These are phyloP conservation scores for Habropoda laboriosa DNA, from an alignment of 1,140 invertebrate genomes.

Conservation along the genomic window DNA sequence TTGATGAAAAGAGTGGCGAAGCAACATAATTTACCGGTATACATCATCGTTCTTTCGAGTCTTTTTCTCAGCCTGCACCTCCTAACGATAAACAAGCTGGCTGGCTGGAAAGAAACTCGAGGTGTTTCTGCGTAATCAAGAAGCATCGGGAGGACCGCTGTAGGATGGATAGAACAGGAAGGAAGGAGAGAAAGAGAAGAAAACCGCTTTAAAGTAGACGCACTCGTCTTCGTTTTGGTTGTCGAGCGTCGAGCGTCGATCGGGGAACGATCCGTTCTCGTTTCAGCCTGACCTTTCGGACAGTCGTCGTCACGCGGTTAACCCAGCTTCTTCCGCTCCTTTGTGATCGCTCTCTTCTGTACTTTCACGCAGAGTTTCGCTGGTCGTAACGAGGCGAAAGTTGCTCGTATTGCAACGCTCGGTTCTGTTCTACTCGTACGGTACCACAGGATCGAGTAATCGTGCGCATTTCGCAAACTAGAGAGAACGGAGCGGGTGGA, in stretches of 20 bases:
- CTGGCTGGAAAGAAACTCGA: neutral
- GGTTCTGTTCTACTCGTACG: too few species aligned
- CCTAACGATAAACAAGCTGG: neutral
- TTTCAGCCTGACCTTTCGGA: neutral
- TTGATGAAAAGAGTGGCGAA: too few species aligned
- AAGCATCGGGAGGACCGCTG: neutral
- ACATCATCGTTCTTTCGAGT: neutral
- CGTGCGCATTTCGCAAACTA: too few species aligned
- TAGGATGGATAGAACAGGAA: too few species aligned
- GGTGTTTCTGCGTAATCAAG: neutral
- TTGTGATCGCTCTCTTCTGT: too few species aligned
- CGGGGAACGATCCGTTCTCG: neutral
- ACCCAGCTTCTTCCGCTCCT: too few species aligned
- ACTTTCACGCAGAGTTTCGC: too few species aligned
- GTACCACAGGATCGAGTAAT: too few species aligned
- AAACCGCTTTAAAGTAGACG: neutral
- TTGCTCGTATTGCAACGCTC: too few species aligned
- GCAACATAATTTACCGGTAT: neutral
- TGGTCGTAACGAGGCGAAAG: too few species aligned
- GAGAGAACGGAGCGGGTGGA: neutral
- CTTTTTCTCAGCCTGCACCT: neutral
- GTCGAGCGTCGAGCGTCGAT: neutral
- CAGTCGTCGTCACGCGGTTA: neutral
- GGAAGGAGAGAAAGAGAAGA: neutral
- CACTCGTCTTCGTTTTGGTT: neutral